These are phyloP conservation scores for Pecten maximus DNA, from an alignment of 2,888 invertebrate species.

Conservation along the genomic window DNA sequence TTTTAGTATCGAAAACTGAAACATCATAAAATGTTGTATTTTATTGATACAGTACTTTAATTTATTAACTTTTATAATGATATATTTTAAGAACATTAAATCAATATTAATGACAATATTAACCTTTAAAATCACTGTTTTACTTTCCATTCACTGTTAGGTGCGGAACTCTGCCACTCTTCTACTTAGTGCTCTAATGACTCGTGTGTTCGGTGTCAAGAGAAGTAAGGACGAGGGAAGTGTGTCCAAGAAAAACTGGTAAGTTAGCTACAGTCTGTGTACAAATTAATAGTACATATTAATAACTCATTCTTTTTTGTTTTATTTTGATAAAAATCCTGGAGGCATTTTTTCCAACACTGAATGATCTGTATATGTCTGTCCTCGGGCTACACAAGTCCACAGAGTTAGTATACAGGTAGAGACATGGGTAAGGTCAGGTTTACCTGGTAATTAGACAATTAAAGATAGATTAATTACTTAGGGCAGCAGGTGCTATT, in stretches of 20 bases:
- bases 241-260: slow-evolving; percentile 81
- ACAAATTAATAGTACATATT: background rate
- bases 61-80: background rate
- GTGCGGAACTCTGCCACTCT: slow-evolving; percentile 92
- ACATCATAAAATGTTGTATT: background rate
- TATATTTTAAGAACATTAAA: background rate
- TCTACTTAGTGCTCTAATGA: slow-evolving; percentile 91
- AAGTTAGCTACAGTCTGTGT: slow-evolving; percentile 38
- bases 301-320: background rate
- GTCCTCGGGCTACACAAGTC: background rate
- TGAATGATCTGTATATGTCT: background rate
- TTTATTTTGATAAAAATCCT: background rate
- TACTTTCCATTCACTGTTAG: slow-evolving; percentile 63
- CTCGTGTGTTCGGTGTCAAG: slow-evolving; percentile 93
- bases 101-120: background rate
- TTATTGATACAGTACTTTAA: background rate
- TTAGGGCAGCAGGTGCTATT: background rate
- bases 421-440: background rate
- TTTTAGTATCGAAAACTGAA: background rate
- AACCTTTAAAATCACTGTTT: background rate
- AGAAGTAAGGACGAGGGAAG: slow-evolving; percentile 83
- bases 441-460: background rate
- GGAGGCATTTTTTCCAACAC: background rate
- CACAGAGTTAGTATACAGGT: background rate
- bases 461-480: background rate